These are phyloP conservation scores for Pristiophorus japonicus DNA, from an alignment of 2,113 vertebrate species.

Conservation along the genomic window DNA sequence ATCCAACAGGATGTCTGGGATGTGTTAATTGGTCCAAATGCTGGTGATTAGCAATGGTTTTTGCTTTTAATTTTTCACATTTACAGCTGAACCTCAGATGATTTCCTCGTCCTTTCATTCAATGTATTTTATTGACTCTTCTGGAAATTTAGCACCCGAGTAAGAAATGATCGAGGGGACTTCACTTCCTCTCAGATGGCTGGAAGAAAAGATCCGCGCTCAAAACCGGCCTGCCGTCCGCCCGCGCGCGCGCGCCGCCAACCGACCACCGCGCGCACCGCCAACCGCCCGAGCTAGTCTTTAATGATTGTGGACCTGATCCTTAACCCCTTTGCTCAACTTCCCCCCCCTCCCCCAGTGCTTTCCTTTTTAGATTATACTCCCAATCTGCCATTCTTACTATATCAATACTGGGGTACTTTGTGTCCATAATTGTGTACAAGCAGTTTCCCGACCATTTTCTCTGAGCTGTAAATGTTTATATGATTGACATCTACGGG, in stretches of 20 bases:
- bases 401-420: not conserved
- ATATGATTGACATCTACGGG: not conserved
- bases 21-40: not conserved
- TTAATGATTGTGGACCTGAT: not conserved
- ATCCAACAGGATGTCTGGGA: no score
- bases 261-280: no score
- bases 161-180: not conserved
- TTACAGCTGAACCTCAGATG: not conserved
- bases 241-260: no score
- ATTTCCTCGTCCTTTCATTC: not conserved
- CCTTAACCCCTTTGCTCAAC: not conserved
- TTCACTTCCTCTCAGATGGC: no score
- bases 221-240: no score
- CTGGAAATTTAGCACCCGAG: no score
- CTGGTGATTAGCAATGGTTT: not conserved
- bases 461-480: not conserved
- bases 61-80: not conserved
- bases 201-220: no score
- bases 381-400: not conserved
- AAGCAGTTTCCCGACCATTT: not conserved
- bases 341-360: not conserved
- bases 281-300: no score
- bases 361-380: not conserved
- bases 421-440: not conserved
- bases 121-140: not conserved